These are phyloP conservation scores for Alces alces DNA, from an alignment of 2,113 vertebrate species.

Conservation along the genomic window DNA sequence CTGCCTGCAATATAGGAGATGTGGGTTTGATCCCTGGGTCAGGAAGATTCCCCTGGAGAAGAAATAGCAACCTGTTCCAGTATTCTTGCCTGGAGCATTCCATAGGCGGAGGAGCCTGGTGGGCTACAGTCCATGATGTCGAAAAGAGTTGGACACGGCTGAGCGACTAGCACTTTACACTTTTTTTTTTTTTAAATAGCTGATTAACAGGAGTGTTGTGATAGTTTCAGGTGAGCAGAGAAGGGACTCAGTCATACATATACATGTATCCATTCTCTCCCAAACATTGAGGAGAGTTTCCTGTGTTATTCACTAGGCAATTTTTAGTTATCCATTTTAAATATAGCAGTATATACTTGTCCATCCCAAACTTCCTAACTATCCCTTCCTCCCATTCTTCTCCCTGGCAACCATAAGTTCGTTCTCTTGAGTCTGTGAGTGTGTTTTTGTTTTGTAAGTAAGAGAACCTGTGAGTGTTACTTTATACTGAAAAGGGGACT, in stretches of 20 bases:
- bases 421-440: neutral
- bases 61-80: neutral
- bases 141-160: neutral
- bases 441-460: neutral
- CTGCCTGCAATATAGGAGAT: no score
- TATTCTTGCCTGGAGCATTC: neutral
- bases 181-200: neutral
- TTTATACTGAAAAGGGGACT: neutral
- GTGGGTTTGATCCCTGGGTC: neutral
- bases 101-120: neutral
- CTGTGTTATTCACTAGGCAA: neutral
- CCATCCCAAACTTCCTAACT: neutral
- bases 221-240: neutral
- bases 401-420: neutral
- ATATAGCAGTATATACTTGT: neutral
- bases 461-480: neutral
- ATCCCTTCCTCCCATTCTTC: neutral
- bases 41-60: neutral
- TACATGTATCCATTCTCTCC: neutral
- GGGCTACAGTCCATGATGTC: neutral
- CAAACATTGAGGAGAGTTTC: neutral
- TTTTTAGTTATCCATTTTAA: neutral
- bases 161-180: neutral
- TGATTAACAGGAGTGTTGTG: neutral
- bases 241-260: neutral